A percentile compares a stretch with the other conserved stretches of the same genome.
Evolutionary conservation across 2,797 vertebrate species (phyloP).

Genomic region (Telmatherina bonti): DNA sequence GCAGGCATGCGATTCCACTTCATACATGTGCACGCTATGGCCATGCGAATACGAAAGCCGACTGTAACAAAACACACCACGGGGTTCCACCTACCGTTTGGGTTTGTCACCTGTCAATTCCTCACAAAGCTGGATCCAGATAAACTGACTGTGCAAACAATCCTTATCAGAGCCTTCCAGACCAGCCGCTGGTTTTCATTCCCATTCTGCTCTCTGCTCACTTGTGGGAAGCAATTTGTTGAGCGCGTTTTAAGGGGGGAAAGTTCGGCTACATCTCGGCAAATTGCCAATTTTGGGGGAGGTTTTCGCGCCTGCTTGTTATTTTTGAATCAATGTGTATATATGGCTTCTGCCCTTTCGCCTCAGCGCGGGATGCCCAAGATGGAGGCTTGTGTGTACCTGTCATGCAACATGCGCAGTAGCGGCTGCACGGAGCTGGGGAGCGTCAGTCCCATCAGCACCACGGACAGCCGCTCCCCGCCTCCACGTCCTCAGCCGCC

Average conservation of each 20-base stretch:
- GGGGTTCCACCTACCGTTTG: constrained; percentile 68
- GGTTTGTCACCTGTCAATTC: constrained; percentile 42
- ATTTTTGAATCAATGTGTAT: constrained; percentile 41
- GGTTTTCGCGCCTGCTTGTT: constrained; percentile 36
- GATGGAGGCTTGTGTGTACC: constrained; percentile 83
- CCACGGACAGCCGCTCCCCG: constrained; percentile 64
- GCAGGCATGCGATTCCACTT: constrained; percentile 19
- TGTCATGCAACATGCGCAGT: constrained; percentile 86
- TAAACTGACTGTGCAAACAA: constrained; percentile 53
- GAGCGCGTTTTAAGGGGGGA: constrained; percentile 5
- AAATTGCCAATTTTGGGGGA: constrained; percentile 57
- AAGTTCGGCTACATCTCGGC: constrained; percentile 74
- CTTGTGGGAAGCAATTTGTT: constrained; percentile 20
- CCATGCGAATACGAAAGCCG: neutral
- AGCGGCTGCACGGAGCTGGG: constrained; percentile 66
- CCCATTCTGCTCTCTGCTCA: constrained; percentile 61
- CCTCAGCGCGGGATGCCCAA: constrained; percentile 82
- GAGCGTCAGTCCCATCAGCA: constrained; percentile 69
- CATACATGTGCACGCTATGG: constrained; percentile 14
- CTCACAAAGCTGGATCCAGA: constrained; percentile 27
- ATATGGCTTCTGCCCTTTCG: constrained; percentile 75
- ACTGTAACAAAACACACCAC: neutral
- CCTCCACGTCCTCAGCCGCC: constrained; percentile 23
- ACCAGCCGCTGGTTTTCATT: constrained; percentile 58
- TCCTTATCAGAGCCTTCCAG: constrained; percentile 62